A percentile compares a stretch with the other conserved stretches of the same genome.
These are phyloP conservation scores for Lasioglossum oenotherae DNA, from an alignment of 2,888 invertebrate species.

Conservation along the genomic window DNA sequence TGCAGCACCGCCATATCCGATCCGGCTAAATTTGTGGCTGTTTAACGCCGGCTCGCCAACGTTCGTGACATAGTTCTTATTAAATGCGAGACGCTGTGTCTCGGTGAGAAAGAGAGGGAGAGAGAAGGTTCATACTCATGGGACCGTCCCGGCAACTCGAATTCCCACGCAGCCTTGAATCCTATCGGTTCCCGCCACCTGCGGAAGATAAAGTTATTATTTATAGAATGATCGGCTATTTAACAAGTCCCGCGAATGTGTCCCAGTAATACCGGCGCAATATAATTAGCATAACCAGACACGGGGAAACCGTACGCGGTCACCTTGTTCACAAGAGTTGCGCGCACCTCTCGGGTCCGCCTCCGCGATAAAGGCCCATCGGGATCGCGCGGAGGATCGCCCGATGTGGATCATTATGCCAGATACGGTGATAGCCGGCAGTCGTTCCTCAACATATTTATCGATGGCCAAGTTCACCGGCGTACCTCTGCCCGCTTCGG, in stretches of 20 bases:
- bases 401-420: slow-evolving; percentile 59
- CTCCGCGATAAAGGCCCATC: slow-evolving; percentile 29
- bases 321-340: slow-evolving; percentile 24
- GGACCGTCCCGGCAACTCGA: slow-evolving; percentile 8
- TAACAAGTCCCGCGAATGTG: slow-evolving; percentile 69
- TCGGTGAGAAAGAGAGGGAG: neutral
- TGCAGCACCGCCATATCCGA: slow-evolving; percentile 20
- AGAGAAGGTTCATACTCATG: too few relatives aligned
- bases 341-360: slow-evolving; percentile 17
- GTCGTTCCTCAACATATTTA: slow-evolving; percentile 37
- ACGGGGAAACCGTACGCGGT: slow-evolving; percentile 16
- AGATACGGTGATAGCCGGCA: slow-evolving; percentile 34
- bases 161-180: slow-evolving; percentile 52
- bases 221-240: slow-evolving; percentile 72
- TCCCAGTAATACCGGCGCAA: slow-evolving; percentile 68
- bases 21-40: slow-evolving; percentile 26
- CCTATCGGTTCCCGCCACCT: slow-evolving; percentile 32
- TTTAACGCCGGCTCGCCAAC: slow-evolving; percentile 20
- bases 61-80: slow-evolving; percentile 44
- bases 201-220: slow-evolving; percentile 76
- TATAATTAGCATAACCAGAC: slow-evolving; percentile 79
- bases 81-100: neutral
- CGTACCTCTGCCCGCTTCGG: neutral
- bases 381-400: slow-evolving; percentile 35
- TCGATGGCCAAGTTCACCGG: slow-evolving; percentile 1